Conservation (phyloP, 2,888 invertebrate genomes). For the Mesopsocus fuscifrons region DNA sequence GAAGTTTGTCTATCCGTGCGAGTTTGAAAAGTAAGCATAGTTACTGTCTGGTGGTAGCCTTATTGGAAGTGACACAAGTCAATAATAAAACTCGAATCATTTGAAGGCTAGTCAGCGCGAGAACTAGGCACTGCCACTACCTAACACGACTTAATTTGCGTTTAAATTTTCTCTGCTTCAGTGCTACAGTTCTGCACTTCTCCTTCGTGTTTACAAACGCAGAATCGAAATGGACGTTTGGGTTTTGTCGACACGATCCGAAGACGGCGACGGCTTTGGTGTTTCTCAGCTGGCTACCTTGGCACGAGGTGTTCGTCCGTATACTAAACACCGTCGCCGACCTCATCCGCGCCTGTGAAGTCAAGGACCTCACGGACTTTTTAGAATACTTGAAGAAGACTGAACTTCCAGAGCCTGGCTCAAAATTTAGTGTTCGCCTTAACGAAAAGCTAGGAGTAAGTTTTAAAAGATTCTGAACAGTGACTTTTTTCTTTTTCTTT, state of each 20-base stretch:
- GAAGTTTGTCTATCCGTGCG: constrained; percentile 79
- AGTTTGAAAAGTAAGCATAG: constrained; percentile 48
- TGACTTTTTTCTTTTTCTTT: too few relatives aligned
- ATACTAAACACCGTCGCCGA: constrained; percentile 59
- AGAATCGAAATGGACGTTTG: constrained; percentile 93
- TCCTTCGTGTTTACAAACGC: constrained; percentile 91
- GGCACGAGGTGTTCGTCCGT: constrained; percentile 50
- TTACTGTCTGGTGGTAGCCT: too few relatives aligned
- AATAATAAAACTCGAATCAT: too few relatives aligned
- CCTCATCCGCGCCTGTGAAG: constrained; percentile 39
- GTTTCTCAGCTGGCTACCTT: constrained; percentile 75
- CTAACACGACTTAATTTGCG: too few relatives aligned
- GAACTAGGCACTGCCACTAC: too few relatives aligned
- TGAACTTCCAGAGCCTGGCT: constrained; percentile 47
- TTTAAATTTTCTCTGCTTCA: too few relatives aligned
- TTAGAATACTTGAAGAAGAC: constrained; percentile 45
- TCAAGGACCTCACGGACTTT: constrained; percentile 37
- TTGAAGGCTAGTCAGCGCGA: too few relatives aligned
- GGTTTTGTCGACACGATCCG: constrained; percentile 90
- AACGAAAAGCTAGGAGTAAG: constrained; percentile 35
- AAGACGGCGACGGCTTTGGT: constrained; percentile 71
- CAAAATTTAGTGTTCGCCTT: constrained; percentile 39
- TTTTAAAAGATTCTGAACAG: constrained; percentile 15
- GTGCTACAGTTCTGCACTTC: constrained; percentile 77
- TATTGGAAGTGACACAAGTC: too few relatives aligned